Evolutionary conservation across 2,797 vertebrate species (phyloP).

Genomic region (Acanthurus lineatus): DNA sequence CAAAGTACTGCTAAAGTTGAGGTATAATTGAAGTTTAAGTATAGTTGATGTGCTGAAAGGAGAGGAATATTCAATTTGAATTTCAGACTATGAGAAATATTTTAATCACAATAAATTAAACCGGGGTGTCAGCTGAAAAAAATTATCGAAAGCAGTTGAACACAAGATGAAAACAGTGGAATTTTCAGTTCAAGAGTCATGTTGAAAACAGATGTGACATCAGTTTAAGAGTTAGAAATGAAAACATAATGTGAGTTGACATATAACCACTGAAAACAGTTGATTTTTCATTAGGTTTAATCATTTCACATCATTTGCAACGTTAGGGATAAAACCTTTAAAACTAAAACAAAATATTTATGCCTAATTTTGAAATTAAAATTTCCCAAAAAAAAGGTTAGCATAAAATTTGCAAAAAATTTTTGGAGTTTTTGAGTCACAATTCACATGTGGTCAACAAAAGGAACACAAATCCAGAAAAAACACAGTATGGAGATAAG

Average conservation of each 20-base stretch:
- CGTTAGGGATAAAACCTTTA: no score
- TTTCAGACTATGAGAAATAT: background rate
- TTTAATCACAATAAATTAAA: background rate
- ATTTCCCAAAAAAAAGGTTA: no score
- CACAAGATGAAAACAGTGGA: background rate
- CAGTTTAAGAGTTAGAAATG: no score
- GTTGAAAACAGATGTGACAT: background rate
- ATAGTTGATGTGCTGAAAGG: background rate
- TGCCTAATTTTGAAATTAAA: background rate
- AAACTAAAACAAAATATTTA: background rate
- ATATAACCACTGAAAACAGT: background rate
- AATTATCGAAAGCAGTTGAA: background rate
- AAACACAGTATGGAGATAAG: background rate
- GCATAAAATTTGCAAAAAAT: no score
- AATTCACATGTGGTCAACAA: conserved; percentile 13
- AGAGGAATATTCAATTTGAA: background rate
- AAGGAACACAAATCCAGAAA: background rate
- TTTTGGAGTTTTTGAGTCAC: background rate
- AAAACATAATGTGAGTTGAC: background rate
- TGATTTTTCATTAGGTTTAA: background rate
- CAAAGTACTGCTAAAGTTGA: no score
- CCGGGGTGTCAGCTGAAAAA: background rate
- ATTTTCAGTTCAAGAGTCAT: background rate
- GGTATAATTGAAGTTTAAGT: background rate
- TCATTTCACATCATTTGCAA: background rate